Percentiles rank a stretch among this genome's conserved stretches.
These are phyloP conservation scores for Parnassius orleans DNA, from an alignment of 2,888 invertebrate species.

Conservation along the genomic window DNA sequence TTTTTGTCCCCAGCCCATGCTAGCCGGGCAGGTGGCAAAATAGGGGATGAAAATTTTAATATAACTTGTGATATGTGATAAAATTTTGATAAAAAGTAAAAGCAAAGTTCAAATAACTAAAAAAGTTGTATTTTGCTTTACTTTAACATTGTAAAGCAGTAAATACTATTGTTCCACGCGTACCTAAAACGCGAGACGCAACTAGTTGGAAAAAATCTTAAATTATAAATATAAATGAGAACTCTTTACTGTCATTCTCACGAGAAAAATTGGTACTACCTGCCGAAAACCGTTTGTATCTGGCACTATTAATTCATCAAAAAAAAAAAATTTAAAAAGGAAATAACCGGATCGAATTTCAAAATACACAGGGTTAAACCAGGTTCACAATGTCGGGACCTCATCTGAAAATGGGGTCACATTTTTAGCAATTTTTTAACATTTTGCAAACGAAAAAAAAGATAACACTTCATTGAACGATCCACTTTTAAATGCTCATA, in stretches of 20 bases:
- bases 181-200: no score
- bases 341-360: constrained; percentile 69
- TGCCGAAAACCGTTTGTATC: background rate
- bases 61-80: no score
- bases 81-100: no score
- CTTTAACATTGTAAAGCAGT: no score
- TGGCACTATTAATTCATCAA: constrained; percentile 4
- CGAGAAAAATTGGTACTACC: constrained; percentile 12
- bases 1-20: no score
- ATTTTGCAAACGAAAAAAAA: constrained; percentile 42
- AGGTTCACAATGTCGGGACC: constrained; percentile 72
- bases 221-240: no score
- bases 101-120: no score
- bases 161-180: no score
- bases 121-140: no score
- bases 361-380: constrained; percentile 69
- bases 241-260: constrained; percentile 4
- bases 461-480: constrained; percentile 67
- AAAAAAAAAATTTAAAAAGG: constrained; percentile 29
- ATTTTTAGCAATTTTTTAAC: constrained; percentile 45
- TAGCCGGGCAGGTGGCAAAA: no score
- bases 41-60: no score
- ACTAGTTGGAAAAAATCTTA: no score
- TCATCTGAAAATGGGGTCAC: constrained; percentile 75
- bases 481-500: constrained; percentile 60